Evolutionary conservation across 2,888 invertebrate genomes (phyloP), one percentile per base, ranked within the genome.

Genomic region (Encarsia formosa): DNA sequence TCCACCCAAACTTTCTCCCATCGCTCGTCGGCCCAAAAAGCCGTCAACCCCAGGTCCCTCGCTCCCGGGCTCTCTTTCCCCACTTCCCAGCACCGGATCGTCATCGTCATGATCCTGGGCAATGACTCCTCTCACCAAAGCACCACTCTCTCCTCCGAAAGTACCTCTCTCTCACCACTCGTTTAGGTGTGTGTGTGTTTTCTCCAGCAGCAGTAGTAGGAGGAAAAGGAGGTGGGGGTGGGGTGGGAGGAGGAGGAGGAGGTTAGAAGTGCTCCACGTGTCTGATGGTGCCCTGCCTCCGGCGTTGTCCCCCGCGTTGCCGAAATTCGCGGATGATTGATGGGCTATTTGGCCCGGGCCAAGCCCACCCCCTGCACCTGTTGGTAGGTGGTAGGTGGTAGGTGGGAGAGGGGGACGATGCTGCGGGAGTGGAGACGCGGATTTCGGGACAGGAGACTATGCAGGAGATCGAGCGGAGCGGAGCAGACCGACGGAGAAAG

Each of bases 321-420:
- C 73, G 66, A 73, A 73, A 70, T 73, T 73, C 65, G 63, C 64
- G 56, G 61, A 71, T 73, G 73, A 73, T 73, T 73, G 73, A 73
- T 73, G 71, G 72, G 70, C 66, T 52, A 55, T 68, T 69, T 71
- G 65, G 65, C 63, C 65, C 63, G 71, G 71, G 6, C 26, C 26
- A 8, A 11, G 6, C 26, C 42, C 29, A n/a, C 19, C 20, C 29
- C n/a, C 26, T 15, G 9, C 22, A 15, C 34, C 11, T 23, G 6
- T 15, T 13, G 20, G 23, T 39, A 13, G 11, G n/a, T 20, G 18
- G n/a, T 34, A 34, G 9, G 13, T 5, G 15, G 9, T 6, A 6
- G 26, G 26, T 11, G 11, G 8, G 5, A 4, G 32, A 13, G 16
- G 35, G 38, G 43, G n/a, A n/a, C n/a, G 56, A 56, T 56, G 56